phyloP scores from a whole-genome alignment of 2,797 vertebrate genomes.

The Taeniopygia guttata region DNA sequence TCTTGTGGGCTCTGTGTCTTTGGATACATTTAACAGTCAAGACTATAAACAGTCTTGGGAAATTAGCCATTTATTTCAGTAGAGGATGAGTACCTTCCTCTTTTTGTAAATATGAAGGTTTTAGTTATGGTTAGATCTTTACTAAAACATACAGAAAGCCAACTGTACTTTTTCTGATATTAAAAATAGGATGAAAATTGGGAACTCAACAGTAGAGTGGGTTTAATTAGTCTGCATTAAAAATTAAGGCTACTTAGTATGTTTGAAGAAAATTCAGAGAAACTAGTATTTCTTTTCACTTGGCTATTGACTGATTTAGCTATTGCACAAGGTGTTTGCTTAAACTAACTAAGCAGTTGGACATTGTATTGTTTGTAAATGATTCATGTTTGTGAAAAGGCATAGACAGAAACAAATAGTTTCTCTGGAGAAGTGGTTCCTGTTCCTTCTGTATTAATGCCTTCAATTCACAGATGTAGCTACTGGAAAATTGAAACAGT shows the following conservation, averaged over 20 bases:
- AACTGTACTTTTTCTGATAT: background rate
- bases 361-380: background rate
- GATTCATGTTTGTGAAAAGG: background rate
- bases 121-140: background rate
- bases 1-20: background rate
- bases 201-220: background rate
- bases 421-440: background rate
- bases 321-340: constrained; percentile 6
- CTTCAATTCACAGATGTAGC: background rate
- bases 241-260: background rate
- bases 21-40: background rate
- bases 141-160: background rate
- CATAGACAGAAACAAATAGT: background rate
- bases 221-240: background rate
- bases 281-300: background rate
- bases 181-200: background rate
- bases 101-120: background rate
- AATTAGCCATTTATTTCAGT: background rate
- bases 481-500: background rate
- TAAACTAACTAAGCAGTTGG: background rate
- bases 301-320: background rate
- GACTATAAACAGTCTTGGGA: background rate
- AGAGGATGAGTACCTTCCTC: background rate
- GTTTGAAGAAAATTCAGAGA: background rate
- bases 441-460: background rate